Percentiles rank a stretch among this genome's conserved stretches.
Conservation (phyloP, 2,888 invertebrate genomes). For the Latrodectus elegans region DNA sequence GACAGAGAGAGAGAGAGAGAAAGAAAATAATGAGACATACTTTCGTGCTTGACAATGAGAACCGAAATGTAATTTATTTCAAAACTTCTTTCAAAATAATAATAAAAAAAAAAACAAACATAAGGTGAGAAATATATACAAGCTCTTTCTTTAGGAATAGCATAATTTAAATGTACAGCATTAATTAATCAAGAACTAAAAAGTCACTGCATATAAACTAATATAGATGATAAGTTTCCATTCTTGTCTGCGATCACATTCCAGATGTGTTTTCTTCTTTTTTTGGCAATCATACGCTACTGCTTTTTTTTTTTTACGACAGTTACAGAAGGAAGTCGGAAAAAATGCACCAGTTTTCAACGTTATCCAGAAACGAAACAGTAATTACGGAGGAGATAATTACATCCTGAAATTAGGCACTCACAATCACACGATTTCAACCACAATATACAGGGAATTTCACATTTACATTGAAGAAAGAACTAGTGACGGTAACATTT, state of each 20-base stretch:
- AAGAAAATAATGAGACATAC: conserved; percentile 27
- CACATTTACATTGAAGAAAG: conserved; percentile 35
- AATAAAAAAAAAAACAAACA: too few species aligned
- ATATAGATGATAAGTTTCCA: conserved; percentile 42
- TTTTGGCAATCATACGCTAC: neutral
- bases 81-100: conserved; percentile 48
- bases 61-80: conserved; percentile 60
- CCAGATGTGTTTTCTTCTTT: conserved; percentile 8
- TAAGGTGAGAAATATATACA: conserved; percentile 51
- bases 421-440: conserved; percentile 35
- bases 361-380: conserved; percentile 5
- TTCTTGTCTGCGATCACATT: conserved; percentile 41
- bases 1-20: too few species aligned
- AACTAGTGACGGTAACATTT: conserved; percentile 32
- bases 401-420: conserved; percentile 38
- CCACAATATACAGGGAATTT: conserved; percentile 34
- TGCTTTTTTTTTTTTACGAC: neutral
- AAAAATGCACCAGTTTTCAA: conserved; percentile 27
- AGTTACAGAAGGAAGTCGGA: conserved; percentile 2
- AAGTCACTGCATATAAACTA: conserved; percentile 42
- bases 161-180: conserved; percentile 58
- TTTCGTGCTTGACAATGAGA: conserved; percentile 39
- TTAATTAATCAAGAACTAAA: conserved; percentile 32
- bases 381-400: neutral
- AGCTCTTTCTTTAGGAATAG: conserved; percentile 62